These are phyloP conservation scores for Mantis religiosa DNA, from an alignment of 2,888 invertebrate species.

Conservation along the genomic window DNA sequence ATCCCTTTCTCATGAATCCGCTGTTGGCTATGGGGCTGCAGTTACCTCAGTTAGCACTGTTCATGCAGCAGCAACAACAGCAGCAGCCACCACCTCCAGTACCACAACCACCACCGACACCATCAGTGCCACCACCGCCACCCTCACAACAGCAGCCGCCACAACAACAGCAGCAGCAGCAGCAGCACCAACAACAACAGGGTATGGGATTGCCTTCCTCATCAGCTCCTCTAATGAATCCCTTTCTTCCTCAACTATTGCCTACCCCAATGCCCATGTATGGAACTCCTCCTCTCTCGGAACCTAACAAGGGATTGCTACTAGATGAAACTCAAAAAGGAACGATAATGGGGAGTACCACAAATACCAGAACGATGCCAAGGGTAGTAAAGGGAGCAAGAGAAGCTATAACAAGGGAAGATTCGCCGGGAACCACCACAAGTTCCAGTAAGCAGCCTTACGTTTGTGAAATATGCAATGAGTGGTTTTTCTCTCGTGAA, in stretches of 20 bases:
- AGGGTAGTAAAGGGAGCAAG: slow-evolving; percentile 4
- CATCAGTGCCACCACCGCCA: neutral
- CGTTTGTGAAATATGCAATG: slow-evolving; percentile 32
- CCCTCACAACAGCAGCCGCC: neutral
- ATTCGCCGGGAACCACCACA: neutral
- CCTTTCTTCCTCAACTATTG: slow-evolving; percentile 18
- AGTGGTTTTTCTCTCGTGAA: slow-evolving; percentile 33
- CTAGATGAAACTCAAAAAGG: slow-evolving; percentile 16
- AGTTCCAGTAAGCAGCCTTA: slow-evolving; percentile 22
- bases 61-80: slow-evolving; percentile 28
- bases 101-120: neutral
- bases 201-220: neutral
- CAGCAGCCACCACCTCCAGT: slow-evolving; percentile 10
- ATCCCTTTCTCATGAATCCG: slow-evolving; percentile 23
- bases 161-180: neutral
- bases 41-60: slow-evolving; percentile 25
- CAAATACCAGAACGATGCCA: neutral
- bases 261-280: neutral
- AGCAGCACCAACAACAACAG: neutral
- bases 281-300: neutral
- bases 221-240: slow-evolving; percentile 8
- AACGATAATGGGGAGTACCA: slow-evolving; percentile 20
- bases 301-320: neutral
- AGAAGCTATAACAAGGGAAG: slow-evolving; percentile 10
- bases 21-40: slow-evolving; percentile 24